phyloP scores from a whole-genome alignment of 2,113 vertebrate genomes.

The Xiphophorus hellerii region DNA sequence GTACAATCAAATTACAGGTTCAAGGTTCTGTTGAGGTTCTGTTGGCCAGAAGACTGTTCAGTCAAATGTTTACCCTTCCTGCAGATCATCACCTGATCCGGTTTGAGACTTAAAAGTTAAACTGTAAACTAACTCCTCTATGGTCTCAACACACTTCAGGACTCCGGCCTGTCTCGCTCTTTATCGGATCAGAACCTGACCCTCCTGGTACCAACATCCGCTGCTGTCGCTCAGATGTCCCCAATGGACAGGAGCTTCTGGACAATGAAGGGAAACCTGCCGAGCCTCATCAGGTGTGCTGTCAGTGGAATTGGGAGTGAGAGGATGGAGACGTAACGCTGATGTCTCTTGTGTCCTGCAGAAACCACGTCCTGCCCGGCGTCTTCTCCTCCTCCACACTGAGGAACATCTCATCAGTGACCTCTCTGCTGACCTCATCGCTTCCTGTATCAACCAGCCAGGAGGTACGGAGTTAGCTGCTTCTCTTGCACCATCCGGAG shows the following conservation, averaged over 20 bases:
- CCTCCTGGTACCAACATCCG: slow-evolving; percentile 85
- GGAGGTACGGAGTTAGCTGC: slow-evolving; percentile 58
- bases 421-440: slow-evolving; percentile 79
- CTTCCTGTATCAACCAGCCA: slow-evolving; percentile 80
- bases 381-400: slow-evolving; percentile 78
- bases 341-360: slow-evolving; percentile 44
- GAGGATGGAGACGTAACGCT: neutral
- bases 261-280: slow-evolving; percentile 82
- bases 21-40: neutral
- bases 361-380: slow-evolving; percentile 85
- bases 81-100: neutral
- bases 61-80: neutral
- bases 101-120: neutral
- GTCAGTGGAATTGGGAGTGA: neutral
- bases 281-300: slow-evolving; percentile 84
- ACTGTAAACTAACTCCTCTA: neutral
- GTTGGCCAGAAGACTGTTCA: neutral
- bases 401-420: slow-evolving; percentile 75
- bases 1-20: neutral
- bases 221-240: slow-evolving; percentile 83
- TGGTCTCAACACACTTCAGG: slow-evolving; percentile 63
- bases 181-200: slow-evolving; percentile 85
- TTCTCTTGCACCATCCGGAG: neutral
- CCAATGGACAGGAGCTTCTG: slow-evolving; percentile 85
- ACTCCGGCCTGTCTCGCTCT: slow-evolving; percentile 72